phyloP scores from a whole-genome alignment of 2,113 vertebrate genomes.

The Clarias gariepinus region DNA sequence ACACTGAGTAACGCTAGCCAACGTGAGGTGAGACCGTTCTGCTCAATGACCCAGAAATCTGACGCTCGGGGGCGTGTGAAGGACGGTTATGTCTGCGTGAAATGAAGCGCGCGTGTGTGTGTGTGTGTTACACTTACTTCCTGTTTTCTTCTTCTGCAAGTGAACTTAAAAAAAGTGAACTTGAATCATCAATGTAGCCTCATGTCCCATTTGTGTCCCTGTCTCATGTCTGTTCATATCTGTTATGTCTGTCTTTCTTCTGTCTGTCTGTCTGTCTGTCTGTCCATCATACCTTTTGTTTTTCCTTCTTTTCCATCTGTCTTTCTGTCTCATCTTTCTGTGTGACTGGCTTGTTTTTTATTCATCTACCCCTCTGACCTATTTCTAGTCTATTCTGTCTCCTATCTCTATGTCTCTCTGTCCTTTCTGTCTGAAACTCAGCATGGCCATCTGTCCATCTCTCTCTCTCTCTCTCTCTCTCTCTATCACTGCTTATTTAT shows the following conservation, averaged over 20 bases:
- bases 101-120: constrained; percentile 2
- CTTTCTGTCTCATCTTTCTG: background rate
- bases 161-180: background rate
- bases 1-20: background rate
- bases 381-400: background rate
- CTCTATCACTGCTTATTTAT: background rate
- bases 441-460: background rate
- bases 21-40: background rate
- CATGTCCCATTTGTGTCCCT: background rate
- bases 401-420: background rate
- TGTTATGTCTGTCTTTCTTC: background rate
- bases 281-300: background rate
- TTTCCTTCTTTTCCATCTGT: background rate
- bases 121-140: background rate
- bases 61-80: background rate
- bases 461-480: background rate
- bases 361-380: background rate
- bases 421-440: background rate
- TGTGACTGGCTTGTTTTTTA: background rate
- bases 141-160: constrained; percentile 12
- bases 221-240: background rate
- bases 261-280: background rate
- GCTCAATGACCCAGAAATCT: background rate
- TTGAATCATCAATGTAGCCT: background rate
- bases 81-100: constrained; percentile 14